A percentile compares a stretch with the other conserved stretches of the same genome.
Conservation (phyloP, 2,113 vertebrate species). For the Rostratula benghalensis region DNA sequence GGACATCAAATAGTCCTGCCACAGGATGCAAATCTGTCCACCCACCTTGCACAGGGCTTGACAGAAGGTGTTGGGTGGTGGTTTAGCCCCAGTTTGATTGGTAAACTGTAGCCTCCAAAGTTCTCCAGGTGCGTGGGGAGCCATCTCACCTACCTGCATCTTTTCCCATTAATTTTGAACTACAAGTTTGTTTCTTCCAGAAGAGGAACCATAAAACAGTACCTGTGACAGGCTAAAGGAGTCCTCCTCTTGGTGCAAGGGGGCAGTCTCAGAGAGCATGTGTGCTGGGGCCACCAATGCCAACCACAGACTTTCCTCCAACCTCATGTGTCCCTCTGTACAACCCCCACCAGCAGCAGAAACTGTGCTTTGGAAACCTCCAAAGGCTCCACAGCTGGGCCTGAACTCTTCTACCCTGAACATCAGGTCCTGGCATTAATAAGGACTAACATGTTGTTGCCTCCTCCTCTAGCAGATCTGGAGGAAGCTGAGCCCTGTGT, state of each 20-base stretch:
- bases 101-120: neutral
- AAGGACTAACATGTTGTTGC: fast-evolving
- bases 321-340: fast-evolving
- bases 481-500: neutral
- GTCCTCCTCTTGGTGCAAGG: neutral
- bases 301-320: fast-evolving
- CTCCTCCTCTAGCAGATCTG: neutral
- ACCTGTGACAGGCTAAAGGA: neutral
- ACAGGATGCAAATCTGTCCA: fast-evolving
- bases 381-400: neutral
- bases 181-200: neutral
- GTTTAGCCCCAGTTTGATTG: neutral
- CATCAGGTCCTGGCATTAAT: neutral
- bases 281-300: neutral
- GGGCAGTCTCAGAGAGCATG: fast-evolving
- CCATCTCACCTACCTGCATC: neutral
- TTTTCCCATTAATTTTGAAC: neutral
- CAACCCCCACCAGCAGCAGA: neutral
- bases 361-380: neutral
- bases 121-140: neutral
- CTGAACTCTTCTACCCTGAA: neutral
- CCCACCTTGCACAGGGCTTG: neutral
- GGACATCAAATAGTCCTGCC: too few relatives aligned
- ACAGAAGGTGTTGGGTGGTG: fast-evolving
- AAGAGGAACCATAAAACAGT: neutral